Conservation (phyloP, 2,113 vertebrate genomes). For the Helogale parvula region DNA sequence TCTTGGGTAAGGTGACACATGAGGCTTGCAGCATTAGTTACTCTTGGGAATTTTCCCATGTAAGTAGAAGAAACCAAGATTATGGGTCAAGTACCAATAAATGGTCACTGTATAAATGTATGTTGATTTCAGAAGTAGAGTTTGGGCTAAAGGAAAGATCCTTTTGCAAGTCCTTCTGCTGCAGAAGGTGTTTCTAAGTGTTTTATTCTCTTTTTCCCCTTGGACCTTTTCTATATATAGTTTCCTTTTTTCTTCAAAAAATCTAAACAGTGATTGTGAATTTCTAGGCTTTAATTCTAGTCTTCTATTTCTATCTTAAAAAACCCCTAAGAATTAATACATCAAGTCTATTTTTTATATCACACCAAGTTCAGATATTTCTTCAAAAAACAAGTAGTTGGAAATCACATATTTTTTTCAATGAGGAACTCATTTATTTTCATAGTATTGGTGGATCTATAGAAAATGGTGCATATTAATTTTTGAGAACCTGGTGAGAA, state of each 20-base stretch:
- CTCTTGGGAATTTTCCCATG: not conserved
- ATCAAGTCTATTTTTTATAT: not conserved
- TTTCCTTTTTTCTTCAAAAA: not conserved
- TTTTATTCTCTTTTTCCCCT: not conserved
- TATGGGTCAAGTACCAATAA: not conserved
- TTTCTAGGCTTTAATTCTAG: not conserved
- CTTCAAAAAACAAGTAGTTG: not conserved
- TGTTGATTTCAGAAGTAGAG: not conserved
- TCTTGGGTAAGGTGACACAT: not conserved
- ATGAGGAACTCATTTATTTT: not conserved
- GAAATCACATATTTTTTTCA: not conserved
- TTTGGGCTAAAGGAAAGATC: not conserved
- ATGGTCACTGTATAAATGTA: not conserved
- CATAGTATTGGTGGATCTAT: not conserved
- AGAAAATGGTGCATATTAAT: not conserved
- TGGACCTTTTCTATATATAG: not conserved
- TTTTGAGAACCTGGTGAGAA: not conserved
- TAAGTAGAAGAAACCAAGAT: not conserved
- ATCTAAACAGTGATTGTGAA: not conserved
- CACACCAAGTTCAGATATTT: not conserved
- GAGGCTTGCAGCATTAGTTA: not conserved
- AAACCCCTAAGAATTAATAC: not conserved
- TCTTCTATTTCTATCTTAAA: not conserved
- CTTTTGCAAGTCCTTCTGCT: not conserved
- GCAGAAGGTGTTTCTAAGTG: not conserved